Percentiles rank a stretch among this genome's conserved stretches.
Evolutionary conservation across 2,113 vertebrate species (phyloP).

Genomic region (Marcusenius ussheri): DNA sequence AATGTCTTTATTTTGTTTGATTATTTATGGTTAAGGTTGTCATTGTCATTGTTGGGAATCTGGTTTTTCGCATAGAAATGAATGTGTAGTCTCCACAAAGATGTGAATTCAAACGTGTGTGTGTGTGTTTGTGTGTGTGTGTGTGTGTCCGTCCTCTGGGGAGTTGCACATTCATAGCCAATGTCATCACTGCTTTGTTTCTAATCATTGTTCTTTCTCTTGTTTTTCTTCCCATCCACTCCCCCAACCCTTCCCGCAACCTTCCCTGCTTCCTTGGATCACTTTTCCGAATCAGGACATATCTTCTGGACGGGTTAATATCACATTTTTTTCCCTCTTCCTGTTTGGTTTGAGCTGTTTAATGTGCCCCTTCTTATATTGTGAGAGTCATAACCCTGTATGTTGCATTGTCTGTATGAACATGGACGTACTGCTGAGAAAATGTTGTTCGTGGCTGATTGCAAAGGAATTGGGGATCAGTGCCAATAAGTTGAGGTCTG

Average conservation of each 20-base stretch:
- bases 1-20: neutral
- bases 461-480: neutral
- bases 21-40: neutral
- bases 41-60: neutral
- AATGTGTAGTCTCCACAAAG: neutral
- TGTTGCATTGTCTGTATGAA: neutral
- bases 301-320: constrained; percentile 99
- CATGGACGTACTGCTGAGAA: too few species aligned
- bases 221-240: constrained; percentile 11
- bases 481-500: neutral
- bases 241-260: constrained; percentile 19
- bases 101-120: neutral
- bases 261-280: constrained; percentile 52
- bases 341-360: neutral
- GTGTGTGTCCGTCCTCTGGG: neutral
- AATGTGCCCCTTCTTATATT: neutral
- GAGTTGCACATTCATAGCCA: neutral
- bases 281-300: constrained; percentile 77
- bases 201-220: constrained; percentile 19
- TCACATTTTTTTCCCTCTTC: constrained; percentile 54
- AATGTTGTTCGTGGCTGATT: neutral
- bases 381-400: too few species aligned
- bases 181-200: neutral
- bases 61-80: neutral
- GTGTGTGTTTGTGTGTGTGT: neutral